Base-by-base conservation (phyloP, 1,140 invertebrate species). In the Daktulosphaira vitifoliae region DNA sequence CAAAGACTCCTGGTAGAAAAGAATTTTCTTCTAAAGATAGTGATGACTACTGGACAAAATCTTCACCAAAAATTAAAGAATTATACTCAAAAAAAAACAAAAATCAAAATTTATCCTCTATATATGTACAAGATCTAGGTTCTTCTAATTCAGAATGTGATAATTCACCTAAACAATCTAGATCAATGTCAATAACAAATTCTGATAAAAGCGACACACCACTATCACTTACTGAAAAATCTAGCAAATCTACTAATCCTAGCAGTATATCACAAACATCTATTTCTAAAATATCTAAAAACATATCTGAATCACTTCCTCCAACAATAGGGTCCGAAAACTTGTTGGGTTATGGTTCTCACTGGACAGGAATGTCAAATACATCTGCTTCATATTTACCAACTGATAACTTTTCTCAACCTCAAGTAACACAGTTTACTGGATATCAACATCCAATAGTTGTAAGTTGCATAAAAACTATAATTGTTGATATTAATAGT, bases 201-300 rank as follows among this genome's bases (percentile, higher is more conserved):
- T 62, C 56, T 29, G 56, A 62, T 13, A 62, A 62, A 48, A 62
- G 42, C 46, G 56, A 62, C 46, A 62, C 56, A 25, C 56, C 56
- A 9, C 23, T 25, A n/a, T 33, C 44, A 48, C 44, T 29, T 48
- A 8, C 6, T 0, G 56, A 62, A 62, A 23, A 33, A 6, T 33
- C 56, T 15, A 46, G 18, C 8, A 62, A 62, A 62, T 15, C 25
- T 29, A n/a, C n/a, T n/a, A n/a, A n/a, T n/a, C 39, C 23, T 18
- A 48, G 8, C 20, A 39, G 42, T 1, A 29, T 46, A 22, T 48
- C 56, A 29, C 56, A 48, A 33, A 15, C 39, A 20, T n/a, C 56
- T 33, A 11, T 33, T 18, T 46, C 54, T 33, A 62, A 42, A 48
- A 16, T 1, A 11, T 29, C 25, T 15, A 46, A 33, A 29, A 9